phyloP scores from a whole-genome alignment of 2,888 invertebrate species.

The Monopis laevigella region DNA sequence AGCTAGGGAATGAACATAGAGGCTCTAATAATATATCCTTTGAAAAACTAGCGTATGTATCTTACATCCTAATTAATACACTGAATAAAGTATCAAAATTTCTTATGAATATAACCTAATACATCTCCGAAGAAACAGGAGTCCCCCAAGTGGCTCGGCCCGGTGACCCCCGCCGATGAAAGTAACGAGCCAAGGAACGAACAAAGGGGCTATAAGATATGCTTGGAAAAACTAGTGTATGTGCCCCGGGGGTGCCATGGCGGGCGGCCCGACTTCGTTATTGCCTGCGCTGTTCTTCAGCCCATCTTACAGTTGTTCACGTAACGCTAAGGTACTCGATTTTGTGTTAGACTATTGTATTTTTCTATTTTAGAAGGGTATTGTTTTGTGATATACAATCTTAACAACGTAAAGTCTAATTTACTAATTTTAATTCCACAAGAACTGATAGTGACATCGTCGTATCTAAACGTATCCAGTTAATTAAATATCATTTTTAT shows the following conservation, averaged over 20 bases:
- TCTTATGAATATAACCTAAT: constrained; percentile 4
- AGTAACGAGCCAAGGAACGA: constrained; percentile 63
- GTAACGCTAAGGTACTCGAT: not conserved
- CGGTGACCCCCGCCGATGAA: constrained; percentile 58
- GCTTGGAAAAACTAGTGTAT: constrained; percentile 66
- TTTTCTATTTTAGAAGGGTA: too few species aligned
- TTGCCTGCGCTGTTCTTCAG: constrained; percentile 8
- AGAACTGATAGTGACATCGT: too few species aligned
- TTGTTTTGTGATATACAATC: too few species aligned
- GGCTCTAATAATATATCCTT: not conserved
- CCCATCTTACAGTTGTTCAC: constrained; percentile 3
- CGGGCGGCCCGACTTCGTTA: constrained; percentile 10
- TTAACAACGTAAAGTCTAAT: too few species aligned
- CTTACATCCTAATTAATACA: not conserved
- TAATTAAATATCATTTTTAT: too few species aligned
- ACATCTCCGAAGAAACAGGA: not conserved
- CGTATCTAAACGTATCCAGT: too few species aligned
- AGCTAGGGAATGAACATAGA: not conserved
- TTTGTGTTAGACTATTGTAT: not conserved
- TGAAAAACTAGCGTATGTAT: too few species aligned
- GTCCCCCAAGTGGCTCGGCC: constrained; percentile 24
- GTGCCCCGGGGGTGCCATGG: constrained; percentile 42
- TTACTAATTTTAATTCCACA: too few species aligned
- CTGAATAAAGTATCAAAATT: not conserved
- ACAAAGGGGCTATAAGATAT: constrained; percentile 68